These are phyloP conservation scores for Idaea aversata DNA, from an alignment of 2,888 invertebrate genomes.

Conservation along the genomic window DNA sequence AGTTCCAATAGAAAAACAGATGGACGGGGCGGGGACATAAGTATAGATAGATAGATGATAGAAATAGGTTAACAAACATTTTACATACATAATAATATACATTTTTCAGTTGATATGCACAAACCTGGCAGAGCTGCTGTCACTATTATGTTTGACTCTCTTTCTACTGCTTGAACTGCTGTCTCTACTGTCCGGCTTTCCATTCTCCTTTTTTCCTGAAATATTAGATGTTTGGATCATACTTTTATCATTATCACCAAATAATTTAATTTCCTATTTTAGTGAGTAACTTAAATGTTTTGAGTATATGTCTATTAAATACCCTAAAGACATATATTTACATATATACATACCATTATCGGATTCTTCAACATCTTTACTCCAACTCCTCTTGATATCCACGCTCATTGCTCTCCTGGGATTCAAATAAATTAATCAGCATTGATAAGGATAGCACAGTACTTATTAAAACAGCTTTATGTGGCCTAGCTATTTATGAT, in stretches of 20 bases:
- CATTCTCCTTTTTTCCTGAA: slow-evolving; percentile 37
- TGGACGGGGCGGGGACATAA: no score
- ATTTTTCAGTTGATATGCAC: neutral
- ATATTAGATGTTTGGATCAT: slow-evolving; percentile 17
- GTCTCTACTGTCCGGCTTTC: slow-evolving; percentile 50
- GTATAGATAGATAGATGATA: neutral
- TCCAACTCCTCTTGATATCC: slow-evolving; percentile 41
- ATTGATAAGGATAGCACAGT: neutral
- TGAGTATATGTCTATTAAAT: neutral
- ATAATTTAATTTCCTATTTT: neutral
- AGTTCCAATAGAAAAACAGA: no score
- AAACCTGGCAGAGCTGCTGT: neutral
- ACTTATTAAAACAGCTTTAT: neutral
- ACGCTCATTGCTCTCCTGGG: slow-evolving; percentile 33
- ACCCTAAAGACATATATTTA: no score
- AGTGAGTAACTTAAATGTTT: neutral
- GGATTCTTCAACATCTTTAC: slow-evolving; percentile 35
- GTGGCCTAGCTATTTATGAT: neutral
- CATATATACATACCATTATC: slow-evolving; percentile 30
- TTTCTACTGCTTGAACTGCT: slow-evolving; percentile 52
- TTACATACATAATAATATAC: slow-evolving; percentile 20
- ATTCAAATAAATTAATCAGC: neutral
- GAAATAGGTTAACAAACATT: neutral
- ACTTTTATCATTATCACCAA: neutral
- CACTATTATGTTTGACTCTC: slow-evolving; percentile 24